Conservation (phyloP, 2,888 invertebrate species). For the Temnothorax ravouxi region DNA sequence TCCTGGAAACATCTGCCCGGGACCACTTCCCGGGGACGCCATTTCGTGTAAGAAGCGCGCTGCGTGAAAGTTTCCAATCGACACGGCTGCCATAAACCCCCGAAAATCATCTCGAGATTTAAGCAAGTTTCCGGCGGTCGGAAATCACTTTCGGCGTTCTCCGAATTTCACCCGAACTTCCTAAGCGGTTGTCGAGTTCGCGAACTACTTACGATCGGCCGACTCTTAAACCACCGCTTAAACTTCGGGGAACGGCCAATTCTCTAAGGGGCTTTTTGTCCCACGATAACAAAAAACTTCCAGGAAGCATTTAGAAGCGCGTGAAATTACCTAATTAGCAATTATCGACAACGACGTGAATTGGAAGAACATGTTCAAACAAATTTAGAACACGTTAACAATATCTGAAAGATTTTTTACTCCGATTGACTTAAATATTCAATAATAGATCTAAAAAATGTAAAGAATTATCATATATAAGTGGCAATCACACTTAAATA, state of each 20-base stretch:
- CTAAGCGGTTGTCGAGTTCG: slow-evolving; percentile 58
- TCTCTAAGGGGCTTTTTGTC: slow-evolving; percentile 30
- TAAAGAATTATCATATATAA: neutral
- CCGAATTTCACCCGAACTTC: slow-evolving; percentile 62
- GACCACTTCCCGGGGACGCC: neutral
- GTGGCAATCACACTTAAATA: neutral
- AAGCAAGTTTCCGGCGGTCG: slow-evolving; percentile 60
- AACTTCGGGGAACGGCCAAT: slow-evolving; percentile 43
- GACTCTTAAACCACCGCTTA: slow-evolving; percentile 58
- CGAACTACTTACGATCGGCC: slow-evolving; percentile 60
- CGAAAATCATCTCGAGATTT: slow-evolving; percentile 58
- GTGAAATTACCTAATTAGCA: slow-evolving; percentile 12
- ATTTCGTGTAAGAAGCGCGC: neutral
- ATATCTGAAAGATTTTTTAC: neutral
- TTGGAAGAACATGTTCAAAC: neutral
- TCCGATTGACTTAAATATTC: neutral
- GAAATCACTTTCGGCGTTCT: slow-evolving; percentile 64
- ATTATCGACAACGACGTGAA: neutral
- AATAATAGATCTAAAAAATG: neutral
- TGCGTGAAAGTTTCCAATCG: slow-evolving; percentile 52
- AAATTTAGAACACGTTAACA: neutral
- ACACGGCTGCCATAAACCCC: slow-evolving; percentile 49
- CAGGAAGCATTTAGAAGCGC: neutral
- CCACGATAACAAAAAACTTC: slow-evolving; percentile 29
- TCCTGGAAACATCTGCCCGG: neutral